Percentiles rank a stretch among this genome's conserved stretches.
These are phyloP conservation scores for Stenotaenia linearis DNA, from an alignment of 2,888 invertebrate genomes.

Conservation along the genomic window DNA sequence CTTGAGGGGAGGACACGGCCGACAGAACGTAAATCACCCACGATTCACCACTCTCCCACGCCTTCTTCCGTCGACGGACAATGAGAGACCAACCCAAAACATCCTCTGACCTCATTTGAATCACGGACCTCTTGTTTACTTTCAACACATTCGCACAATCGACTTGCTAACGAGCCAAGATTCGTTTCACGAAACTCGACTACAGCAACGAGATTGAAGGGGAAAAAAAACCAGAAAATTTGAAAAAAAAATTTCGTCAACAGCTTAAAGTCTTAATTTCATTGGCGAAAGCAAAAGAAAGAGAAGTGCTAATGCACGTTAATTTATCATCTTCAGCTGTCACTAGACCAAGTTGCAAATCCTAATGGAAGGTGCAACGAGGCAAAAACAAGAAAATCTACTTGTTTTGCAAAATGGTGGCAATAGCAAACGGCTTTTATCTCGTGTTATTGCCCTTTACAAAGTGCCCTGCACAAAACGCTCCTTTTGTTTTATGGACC, in stretches of 20 bases:
- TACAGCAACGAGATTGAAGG: too few relatives aligned
- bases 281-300: background rate
- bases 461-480: background rate
- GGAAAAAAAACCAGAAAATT: too few relatives aligned
- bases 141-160: background rate
- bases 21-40: background rate
- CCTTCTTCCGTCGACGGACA: background rate
- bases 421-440: background rate
- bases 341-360: background rate
- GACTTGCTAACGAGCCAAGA: background rate
- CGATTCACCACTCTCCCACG: background rate
- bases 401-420: background rate
- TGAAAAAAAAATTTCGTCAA: background rate
- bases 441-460: background rate
- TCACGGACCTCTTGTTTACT: background rate
- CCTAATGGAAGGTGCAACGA: background rate
- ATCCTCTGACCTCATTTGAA: background rate
- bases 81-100: background rate
- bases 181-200: too few relatives aligned
- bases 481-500: background rate
- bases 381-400: background rate
- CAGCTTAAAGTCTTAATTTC: background rate
- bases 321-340: background rate
- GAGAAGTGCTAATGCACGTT: background rate
- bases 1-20: background rate